These are phyloP conservation scores for Malurus elegans DNA, from an alignment of 2,113 vertebrate genomes.

Conservation along the genomic window DNA sequence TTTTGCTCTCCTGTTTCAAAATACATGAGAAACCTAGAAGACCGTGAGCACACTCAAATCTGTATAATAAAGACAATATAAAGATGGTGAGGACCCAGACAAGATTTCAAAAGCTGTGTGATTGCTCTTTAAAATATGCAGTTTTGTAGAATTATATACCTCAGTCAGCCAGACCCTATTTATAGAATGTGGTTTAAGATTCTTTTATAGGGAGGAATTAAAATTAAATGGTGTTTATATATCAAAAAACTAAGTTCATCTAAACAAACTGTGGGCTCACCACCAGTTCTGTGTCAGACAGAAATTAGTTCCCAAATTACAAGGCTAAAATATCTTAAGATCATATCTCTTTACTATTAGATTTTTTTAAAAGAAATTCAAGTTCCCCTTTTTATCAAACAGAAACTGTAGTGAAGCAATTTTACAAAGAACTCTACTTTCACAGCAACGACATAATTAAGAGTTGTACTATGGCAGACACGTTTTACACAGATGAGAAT, in stretches of 20 bases:
- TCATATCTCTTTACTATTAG: background rate
- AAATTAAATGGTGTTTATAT: background rate
- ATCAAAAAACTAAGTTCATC: background rate
- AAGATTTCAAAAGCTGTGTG: background rate
- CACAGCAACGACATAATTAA: conserved; percentile 12
- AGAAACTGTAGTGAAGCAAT: background rate
- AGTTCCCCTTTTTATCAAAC: background rate
- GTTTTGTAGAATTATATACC: background rate
- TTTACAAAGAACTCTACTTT: background rate
- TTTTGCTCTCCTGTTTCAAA: background rate
- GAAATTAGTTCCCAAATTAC: conserved; percentile 17
- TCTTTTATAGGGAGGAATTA: background rate
- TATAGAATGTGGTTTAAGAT: background rate
- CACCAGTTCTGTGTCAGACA: background rate
- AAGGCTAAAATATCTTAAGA: background rate
- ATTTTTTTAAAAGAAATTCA: background rate
- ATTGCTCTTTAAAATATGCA: background rate
- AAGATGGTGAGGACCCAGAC: background rate
- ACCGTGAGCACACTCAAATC: background rate
- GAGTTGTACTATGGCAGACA: background rate
- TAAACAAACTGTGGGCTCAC: conserved; percentile 1
- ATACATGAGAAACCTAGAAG: background rate
- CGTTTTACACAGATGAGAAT: conserved; percentile 26
- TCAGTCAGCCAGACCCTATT: background rate
- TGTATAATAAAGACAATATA: background rate